A percentile compares a stretch with the other conserved stretches of the same genome.
Evolutionary conservation across 2,888 invertebrate species (phyloP).

Genomic region (Spisula subtruncata): DNA sequence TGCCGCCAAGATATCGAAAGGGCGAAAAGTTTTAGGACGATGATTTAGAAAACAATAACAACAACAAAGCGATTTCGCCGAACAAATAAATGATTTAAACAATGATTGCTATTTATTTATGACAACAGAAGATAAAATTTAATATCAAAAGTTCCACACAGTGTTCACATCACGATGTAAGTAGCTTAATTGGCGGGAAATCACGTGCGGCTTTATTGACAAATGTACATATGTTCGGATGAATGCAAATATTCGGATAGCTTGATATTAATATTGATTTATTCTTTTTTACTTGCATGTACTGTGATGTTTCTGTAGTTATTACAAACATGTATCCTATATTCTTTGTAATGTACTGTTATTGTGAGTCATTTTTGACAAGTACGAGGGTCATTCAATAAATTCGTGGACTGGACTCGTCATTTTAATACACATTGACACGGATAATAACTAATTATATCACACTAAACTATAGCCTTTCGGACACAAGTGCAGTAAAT

Average conservation of each 20-base stretch:
- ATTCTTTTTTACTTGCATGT: background rate
- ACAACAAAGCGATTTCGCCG: slow-evolving; percentile 7
- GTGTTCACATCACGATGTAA: background rate
- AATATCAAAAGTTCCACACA: background rate
- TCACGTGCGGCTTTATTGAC: background rate
- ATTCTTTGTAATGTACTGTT: background rate
- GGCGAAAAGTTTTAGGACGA: background rate
- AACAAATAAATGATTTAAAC: background rate
- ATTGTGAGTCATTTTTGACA: background rate
- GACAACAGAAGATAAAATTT: background rate
- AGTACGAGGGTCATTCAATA: too few species aligned
- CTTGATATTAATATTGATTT: background rate
- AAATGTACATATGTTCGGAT: background rate
- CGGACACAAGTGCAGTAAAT: too few species aligned
- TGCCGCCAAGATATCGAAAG: too few species aligned
- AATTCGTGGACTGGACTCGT: too few species aligned
- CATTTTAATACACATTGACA: too few species aligned
- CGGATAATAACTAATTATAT: too few species aligned
- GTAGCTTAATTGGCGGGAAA: background rate
- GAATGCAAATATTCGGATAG: background rate
- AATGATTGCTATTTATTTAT: background rate
- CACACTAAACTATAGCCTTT: too few species aligned
- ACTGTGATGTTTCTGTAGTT: background rate
- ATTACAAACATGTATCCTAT: background rate
- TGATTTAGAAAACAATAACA: background rate